Conservation (phyloP, 2,113 vertebrate species). For the Ictalurus punctatus region DNA sequence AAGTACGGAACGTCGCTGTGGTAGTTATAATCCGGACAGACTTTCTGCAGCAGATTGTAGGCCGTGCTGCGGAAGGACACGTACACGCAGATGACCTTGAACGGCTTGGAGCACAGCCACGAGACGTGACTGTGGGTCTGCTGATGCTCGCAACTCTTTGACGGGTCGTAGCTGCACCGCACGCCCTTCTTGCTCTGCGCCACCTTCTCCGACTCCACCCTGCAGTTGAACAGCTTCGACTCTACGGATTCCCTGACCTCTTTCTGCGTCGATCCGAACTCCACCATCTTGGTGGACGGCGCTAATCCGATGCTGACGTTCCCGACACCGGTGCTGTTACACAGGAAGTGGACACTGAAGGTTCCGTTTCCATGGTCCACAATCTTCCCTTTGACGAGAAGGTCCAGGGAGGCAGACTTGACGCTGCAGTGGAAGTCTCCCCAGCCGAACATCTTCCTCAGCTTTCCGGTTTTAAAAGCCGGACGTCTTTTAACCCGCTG, state of each 20-base stretch:
- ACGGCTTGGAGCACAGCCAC: slow-evolving; percentile 98
- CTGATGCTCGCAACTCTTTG: slow-evolving; percentile 96
- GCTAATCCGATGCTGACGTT: slow-evolving; percentile 95
- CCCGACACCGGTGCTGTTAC: slow-evolving; percentile 96
- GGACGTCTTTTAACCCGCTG: slow-evolving; percentile 86
- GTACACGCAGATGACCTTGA: slow-evolving; percentile 99
- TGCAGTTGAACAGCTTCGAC: slow-evolving; percentile 98
- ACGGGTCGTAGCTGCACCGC: slow-evolving; percentile 95
- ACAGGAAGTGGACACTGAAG: slow-evolving; percentile 97
- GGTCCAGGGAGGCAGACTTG: slow-evolving; percentile 94
- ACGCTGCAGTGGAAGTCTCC: slow-evolving; percentile 99
- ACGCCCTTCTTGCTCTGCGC: slow-evolving; percentile 96
- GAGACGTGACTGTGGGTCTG: slow-evolving; percentile 98
- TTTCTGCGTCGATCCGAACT: slow-evolving; percentile 92
- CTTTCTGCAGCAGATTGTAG: slow-evolving; percentile 99
- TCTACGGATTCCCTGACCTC: slow-evolving; percentile 93
- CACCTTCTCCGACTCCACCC: slow-evolving; percentile 96
- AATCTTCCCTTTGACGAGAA: slow-evolving; percentile 97
- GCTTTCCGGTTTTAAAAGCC: slow-evolving; percentile 94
- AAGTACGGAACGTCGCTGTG: slow-evolving; percentile 98
- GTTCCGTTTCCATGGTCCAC: slow-evolving; percentile 98
- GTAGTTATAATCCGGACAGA: slow-evolving; percentile 99
- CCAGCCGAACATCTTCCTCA: slow-evolving; percentile 99
- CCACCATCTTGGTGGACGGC: slow-evolving; percentile 95
- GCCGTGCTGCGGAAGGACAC: slow-evolving; percentile 99